Base-by-base conservation (phyloP, 2,888 invertebrate species). In the Sarcophaga subvicina region DNA sequence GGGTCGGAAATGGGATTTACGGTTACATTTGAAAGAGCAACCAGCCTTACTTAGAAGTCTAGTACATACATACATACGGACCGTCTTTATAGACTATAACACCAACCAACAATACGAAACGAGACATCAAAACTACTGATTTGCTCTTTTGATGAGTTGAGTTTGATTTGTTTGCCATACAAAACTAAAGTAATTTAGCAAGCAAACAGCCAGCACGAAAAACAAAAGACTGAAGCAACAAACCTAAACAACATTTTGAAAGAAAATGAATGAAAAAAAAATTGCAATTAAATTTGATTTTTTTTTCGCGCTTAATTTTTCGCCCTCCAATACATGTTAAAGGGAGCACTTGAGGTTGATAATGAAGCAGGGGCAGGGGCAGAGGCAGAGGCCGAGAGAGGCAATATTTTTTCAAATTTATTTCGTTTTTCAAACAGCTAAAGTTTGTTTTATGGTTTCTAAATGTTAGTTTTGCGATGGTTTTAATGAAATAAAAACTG, bases 1-100 rank as follows among this genome's bases (percentile, higher is more conserved):
- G 90, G 93, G 93, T 93, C 93, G 93, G 93, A 93, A 93, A 93
- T 93, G 91, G 85, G 84, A 86, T 84, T 91, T 92, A 91, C 91
- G 90, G 90, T 92, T 91, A 91, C 90, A 86, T 90, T 92, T 90
- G 88, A 89, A 89, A 90, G 88, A 84, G 83, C 87, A 88, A 72
- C 54, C 22, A 77, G 86, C 78, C 81, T 87, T 78, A 83, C 75
- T 20, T 63, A 4, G 8, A 47, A 20, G 76, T 63, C 63, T 63
- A 54, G 20, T 37, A 37, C 37, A 37, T 37, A 37, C 37, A 37
- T 37, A 37, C 37, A 37, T 37, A 10, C 8, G 37, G 37, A 37
- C 67, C 6, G 67, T 71, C 60, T 76, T 47, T 79, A 80, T 73
- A 77, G 54, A 22, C 25, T 59, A 22, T 22, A 67, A 59, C 83